Conservation (phyloP, 2,113 vertebrate species). For the Muscicapa adusta region DNA sequence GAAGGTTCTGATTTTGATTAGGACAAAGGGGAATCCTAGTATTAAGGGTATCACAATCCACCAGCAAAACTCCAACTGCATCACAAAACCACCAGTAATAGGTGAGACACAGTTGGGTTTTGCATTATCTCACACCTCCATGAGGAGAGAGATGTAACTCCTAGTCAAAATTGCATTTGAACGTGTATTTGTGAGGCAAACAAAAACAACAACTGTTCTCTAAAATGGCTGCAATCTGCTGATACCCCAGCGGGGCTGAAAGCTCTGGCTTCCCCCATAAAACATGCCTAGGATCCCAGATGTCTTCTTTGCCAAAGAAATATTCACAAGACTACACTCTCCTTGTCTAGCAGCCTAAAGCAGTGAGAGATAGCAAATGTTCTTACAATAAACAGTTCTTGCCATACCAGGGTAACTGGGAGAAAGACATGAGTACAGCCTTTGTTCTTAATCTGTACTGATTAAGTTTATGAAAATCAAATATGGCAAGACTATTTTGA, state of each 20-base stretch:
- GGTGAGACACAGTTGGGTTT: not conserved
- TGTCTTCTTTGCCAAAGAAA: not conserved
- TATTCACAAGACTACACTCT: not conserved
- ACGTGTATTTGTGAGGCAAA: not conserved
- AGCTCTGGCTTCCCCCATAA: not conserved
- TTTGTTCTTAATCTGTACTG: not conserved
- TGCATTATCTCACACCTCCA: not conserved
- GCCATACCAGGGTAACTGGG: not conserved
- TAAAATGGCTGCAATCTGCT: not conserved
- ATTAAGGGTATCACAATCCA: not conserved
- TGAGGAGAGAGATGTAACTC: not conserved
- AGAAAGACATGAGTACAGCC: not conserved
- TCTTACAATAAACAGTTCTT: not conserved
- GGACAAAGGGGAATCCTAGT: not conserved
- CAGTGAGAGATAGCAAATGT: not conserved
- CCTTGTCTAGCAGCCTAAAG: not conserved
- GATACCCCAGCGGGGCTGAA: not conserved
- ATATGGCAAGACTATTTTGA: not conserved
- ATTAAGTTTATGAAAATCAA: conserved; percentile 14
- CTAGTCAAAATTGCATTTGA: not conserved
- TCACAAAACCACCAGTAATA: not conserved
- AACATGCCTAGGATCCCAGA: not conserved
- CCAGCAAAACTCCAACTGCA: not conserved
- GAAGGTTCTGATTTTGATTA: not conserved
- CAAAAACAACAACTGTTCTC: not conserved